These are phyloP conservation scores for Macquaria ambigua DNA, from an alignment of 2,113 vertebrate species.

Conservation along the genomic window DNA sequence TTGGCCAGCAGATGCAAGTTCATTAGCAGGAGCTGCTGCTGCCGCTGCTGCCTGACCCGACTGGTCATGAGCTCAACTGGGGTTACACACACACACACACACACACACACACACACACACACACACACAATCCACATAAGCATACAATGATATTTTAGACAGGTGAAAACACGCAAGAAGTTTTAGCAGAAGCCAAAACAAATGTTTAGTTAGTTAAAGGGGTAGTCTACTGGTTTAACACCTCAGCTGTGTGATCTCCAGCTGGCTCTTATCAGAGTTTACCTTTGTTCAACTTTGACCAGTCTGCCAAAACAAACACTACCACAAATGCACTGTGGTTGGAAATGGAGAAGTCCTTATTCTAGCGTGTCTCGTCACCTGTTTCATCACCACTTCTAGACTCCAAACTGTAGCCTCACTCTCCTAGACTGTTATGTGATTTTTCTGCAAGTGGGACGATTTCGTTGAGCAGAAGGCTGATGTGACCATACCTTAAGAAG, in stretches of 20 bases:
- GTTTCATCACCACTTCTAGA: background rate
- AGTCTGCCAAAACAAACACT: background rate
- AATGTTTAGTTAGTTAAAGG: background rate
- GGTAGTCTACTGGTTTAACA: background rate
- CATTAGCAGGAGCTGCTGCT: slow-evolving; percentile 77
- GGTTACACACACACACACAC: slow-evolving; percentile 14
- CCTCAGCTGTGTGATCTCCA: background rate
- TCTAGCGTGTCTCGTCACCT: background rate
- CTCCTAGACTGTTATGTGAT: background rate
- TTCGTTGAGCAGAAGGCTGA: too few relatives aligned
- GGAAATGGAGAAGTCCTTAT: background rate
- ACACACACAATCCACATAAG: background rate
- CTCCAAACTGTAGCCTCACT: background rate
- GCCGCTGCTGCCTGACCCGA: slow-evolving; percentile 60
- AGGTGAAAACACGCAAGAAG: background rate
- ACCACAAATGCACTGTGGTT: background rate
- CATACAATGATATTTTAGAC: slow-evolving; percentile 8
- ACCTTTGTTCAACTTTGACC: background rate
- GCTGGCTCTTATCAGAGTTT: background rate
- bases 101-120: slow-evolving; percentile 5
- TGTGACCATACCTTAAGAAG: too few relatives aligned
- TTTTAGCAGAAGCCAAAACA: background rate
- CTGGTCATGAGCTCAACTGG: slow-evolving; percentile 75
- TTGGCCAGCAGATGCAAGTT: slow-evolving; percentile 91
- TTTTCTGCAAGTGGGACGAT: background rate